Base-by-base conservation (phyloP, 37 sponge, comb jelly and placozoan genomes). In the Aphrocallistes beatrix region DNA sequence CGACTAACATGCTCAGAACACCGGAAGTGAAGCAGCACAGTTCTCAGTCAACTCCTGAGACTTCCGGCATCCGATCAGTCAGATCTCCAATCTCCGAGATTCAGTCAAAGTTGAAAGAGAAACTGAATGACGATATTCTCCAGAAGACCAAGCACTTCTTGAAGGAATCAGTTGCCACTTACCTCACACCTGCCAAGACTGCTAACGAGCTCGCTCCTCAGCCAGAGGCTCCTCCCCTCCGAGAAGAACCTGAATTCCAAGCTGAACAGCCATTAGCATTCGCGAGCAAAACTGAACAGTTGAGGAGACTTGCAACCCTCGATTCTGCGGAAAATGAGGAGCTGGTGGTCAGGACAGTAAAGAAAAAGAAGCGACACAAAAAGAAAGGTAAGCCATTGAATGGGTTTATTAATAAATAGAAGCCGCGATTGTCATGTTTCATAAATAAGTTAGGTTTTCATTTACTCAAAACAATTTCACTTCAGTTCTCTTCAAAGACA, bases 111-210 rank as follows among this genome's bases (percentile, higher is more conserved):
- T 47, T 47, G 49, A 47, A 47, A 21, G 17, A 47, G 49, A 47
- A 47, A 17, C 49, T 47, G 17, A 47, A 47, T 47, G 49, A 47
- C 17, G 49, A 47, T 47, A 47, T 47, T 47, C 75, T 60, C 6
- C 75, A 60, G 34, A 60, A 60, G 34, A 60, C 75, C 34, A 60
- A 60, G 34, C 75, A 60, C 34, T 60, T 60, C 75, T 60, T 60
- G 28, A 60, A 60, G 34, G 75, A 60, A 13, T 60, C 75, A 3
- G 75, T 60, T 28, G 75, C 32, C n/a, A 19, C 75, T 13, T 25
- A 25, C 21, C 75, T 60, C 8, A 60, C 75, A 13, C 28, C 10
- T 13, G 75, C 75, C n/a, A 60, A 60, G 28, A 60, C 75, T 60
- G 10, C 75, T 6, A 60, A 60, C 34, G 75, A 60, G 28, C n/a